Evolutionary conservation across 2,113 vertebrate species (phyloP).

Genomic region (Garra rufa): DNA sequence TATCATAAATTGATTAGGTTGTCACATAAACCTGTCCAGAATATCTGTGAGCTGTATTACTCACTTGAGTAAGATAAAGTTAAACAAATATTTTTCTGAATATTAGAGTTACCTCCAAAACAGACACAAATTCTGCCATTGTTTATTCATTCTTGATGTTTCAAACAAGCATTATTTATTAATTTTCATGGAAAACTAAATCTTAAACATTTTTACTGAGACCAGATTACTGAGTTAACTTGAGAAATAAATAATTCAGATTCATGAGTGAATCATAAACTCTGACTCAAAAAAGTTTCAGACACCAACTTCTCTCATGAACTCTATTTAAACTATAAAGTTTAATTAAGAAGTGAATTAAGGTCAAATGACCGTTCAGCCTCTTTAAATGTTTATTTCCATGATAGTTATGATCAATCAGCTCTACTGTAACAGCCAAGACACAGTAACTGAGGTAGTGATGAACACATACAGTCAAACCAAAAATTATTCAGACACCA

Average conservation of each 20-base stretch:
- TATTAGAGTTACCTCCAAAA: not conserved
- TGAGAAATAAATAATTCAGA: not conserved
- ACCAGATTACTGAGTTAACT: not conserved
- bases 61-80: not conserved
- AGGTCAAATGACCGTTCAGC: not conserved
- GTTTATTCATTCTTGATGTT: not conserved
- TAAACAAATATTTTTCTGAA: not conserved
- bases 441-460: not conserved
- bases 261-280: not conserved
- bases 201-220: not conserved
- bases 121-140: not conserved
- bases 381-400: not conserved
- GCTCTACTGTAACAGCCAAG: not conserved
- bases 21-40: not conserved
- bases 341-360: not conserved
- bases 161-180: not conserved
- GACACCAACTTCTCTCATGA: not conserved
- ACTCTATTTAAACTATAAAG: not conserved
- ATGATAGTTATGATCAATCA: not conserved
- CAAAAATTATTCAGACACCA: too few species aligned
- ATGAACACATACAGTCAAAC: not conserved
- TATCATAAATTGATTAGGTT: not conserved
- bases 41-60: not conserved
- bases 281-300: not conserved
- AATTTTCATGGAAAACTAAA: not conserved